Evolutionary conservation across 2,113 vertebrate genomes (phyloP).

Genomic region (Excalfactoria chinensis): DNA sequence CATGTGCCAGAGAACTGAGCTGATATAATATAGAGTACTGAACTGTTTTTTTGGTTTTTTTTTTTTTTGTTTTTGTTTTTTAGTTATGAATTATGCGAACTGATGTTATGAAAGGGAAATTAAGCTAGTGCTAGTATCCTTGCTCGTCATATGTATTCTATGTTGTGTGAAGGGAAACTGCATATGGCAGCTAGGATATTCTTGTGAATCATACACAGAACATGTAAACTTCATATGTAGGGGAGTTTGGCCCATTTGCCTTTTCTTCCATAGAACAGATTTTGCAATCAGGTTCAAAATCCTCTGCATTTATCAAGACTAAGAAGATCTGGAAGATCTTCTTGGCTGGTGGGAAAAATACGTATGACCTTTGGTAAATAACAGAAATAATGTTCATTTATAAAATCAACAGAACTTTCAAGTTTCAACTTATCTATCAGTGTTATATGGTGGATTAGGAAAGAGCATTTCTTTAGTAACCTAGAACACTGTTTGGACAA

Average conservation of each 20-base stretch:
- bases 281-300: background rate
- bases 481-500: background rate
- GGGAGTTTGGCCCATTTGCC: background rate
- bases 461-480: background rate
- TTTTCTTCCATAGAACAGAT: background rate
- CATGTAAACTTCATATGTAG: background rate
- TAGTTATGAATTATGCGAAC: background rate
- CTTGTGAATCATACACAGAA: background rate
- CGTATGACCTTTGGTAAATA: background rate
- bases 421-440: background rate
- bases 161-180: background rate
- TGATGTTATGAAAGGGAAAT: background rate
- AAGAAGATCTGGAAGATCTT: too few species aligned
- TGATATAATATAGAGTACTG: background rate
- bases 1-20: background rate
- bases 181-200: background rate
- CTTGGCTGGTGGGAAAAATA: background rate
- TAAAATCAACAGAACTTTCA: background rate
- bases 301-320: background rate
- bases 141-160: background rate
- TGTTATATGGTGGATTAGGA: background rate
- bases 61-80: too few species aligned
- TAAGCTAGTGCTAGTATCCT: background rate
- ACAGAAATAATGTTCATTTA: fast-evolving
- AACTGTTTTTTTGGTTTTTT: background rate